Evolutionary conservation across 2,888 invertebrate genomes (phyloP).

Genomic region (Rhogogaster chlorosoma): DNA sequence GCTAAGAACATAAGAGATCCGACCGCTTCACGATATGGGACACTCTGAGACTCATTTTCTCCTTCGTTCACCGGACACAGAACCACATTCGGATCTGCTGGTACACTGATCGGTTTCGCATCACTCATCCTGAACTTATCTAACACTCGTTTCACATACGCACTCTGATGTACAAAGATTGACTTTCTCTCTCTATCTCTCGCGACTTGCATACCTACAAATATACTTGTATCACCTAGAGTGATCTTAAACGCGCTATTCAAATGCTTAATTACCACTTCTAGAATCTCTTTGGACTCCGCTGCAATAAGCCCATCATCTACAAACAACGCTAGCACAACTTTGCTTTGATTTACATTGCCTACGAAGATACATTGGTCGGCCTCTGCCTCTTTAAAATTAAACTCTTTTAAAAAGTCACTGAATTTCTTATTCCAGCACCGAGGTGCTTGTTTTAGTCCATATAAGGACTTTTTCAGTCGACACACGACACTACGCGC

Average conservation of each 20-base stretch:
- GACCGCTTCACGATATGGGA: not conserved
- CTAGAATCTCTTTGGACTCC: not conserved
- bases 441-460: slow-evolving; percentile 46
- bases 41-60: not conserved
- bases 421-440: slow-evolving; percentile 46
- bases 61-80: not conserved
- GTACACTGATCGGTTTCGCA: slow-evolving; percentile 45
- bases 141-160: slow-evolving; percentile 52
- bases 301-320: slow-evolving; percentile 42
- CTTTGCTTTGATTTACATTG: not conserved
- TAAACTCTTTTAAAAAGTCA: slow-evolving; percentile 27
- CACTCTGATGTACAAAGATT: slow-evolving; percentile 48
- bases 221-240: slow-evolving; percentile 44
- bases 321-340: slow-evolving; percentile 20
- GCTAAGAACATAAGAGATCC: not conserved
- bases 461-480: slow-evolving; percentile 35
- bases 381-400: slow-evolving; percentile 13
- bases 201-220: slow-evolving; percentile 45
- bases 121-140: slow-evolving; percentile 53
- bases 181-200: slow-evolving; percentile 35
- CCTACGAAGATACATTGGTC: slow-evolving; percentile 40
- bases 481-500: not conserved
- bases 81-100: not conserved
- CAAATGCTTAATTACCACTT: not conserved
- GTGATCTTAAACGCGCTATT: slow-evolving; percentile 14